Evolutionary conservation across 2,797 vertebrate genomes (phyloP).

Genomic region (Phalloptychus januarius): DNA sequence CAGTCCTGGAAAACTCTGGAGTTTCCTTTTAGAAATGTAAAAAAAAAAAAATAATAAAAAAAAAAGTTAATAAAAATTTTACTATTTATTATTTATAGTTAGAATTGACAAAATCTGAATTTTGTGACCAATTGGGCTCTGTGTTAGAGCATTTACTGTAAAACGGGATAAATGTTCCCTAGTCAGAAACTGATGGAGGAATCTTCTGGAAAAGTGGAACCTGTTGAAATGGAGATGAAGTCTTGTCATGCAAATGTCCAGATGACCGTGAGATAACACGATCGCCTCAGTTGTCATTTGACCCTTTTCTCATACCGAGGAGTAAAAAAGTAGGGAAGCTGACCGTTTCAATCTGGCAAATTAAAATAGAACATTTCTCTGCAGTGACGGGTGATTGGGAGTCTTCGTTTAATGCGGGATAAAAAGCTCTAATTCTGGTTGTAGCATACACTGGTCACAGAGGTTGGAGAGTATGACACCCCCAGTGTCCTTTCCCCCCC

Average conservation of each 20-base stretch:
- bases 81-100: background rate
- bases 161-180: background rate
- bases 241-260: background rate
- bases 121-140: background rate
- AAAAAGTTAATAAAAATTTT: too few species aligned
- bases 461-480: conserved; percentile 59
- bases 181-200: background rate
- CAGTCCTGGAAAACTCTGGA: background rate
- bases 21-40: background rate
- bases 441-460: conserved; percentile 29
- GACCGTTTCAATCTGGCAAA: conserved; percentile 46
- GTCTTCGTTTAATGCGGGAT: conserved; percentile 52
- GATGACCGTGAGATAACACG: background rate
- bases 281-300: conserved; percentile 2
- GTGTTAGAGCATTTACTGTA: background rate
- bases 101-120: background rate
- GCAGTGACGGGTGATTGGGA: conserved; percentile 50
- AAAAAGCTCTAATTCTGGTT: conserved; percentile 45
- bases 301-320: conserved; percentile 12
- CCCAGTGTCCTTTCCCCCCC: conserved; percentile 55
- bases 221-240: background rate
- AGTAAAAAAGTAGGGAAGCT: conserved; percentile 36
- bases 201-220: background rate
- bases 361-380: conserved; percentile 45
- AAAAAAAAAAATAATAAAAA: background rate